Evolutionary conservation across 2,888 invertebrate genomes (phyloP), one percentile per base, ranked within the genome.

Genomic region (Tetanocera ferruginea): DNA sequence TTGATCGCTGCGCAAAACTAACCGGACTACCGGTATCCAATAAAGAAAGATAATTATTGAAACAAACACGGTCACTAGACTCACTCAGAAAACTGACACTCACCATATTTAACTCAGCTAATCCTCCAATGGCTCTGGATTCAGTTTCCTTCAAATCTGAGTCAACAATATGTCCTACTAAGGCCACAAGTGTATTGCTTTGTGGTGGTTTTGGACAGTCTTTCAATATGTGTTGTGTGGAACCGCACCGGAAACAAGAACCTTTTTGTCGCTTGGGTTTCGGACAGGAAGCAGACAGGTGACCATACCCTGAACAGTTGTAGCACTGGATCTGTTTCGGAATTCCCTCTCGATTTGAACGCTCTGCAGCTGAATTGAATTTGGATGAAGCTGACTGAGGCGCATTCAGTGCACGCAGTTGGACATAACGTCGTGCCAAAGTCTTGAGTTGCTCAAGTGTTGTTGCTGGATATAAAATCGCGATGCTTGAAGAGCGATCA

Each of bases 201-300:
- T 5, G 0, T 19, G 51, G 9, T 17, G 69, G 17, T 49, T 69
- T 69, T 28, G 66, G 67, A 55, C 77, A 77, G 17, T 77, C 71
- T n/a, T 67, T 28, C 19, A 77, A 51, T 11, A 77, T 25, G 34
- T 77, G 52, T 51, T 77, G 66, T 2, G 67, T 66, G 19, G 77
- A 77, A 0, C 77, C 72, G 34, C 77, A 72, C n/a, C 77, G 72
- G 66, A 77, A 77, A 37, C 77, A 71, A n/a, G 76, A 76, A 5
- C 66, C 66, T 11, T 43, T 64, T 31, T 49, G 62, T n/a, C 77
- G 77, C 17, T 55, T 64, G 37, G 73, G 73, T 6, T 64, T 64
- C 37, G 55, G 31, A 37, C 77, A 73, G n/a, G 64, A 28, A 8
- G 66, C 11, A 23, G 71, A 62, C 0, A 62, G 37, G 72, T 77